Evolutionary conservation across 2,888 invertebrate species (phyloP).

Genomic region (Ectobius pallidus): DNA sequence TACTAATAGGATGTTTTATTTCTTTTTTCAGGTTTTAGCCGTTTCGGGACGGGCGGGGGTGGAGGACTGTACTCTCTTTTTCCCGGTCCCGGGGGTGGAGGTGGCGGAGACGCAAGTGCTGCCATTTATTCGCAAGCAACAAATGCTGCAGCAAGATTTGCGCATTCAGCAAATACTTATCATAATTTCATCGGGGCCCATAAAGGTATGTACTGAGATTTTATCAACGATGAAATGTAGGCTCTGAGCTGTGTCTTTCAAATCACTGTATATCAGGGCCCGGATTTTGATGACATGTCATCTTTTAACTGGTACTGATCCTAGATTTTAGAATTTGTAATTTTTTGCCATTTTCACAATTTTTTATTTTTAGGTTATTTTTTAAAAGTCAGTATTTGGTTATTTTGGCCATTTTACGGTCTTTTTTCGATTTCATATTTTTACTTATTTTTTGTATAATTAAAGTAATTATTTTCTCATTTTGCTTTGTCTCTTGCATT

Average conservation of each 20-base stretch:
- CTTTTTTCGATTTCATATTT: no score
- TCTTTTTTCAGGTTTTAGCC: constrained; percentile 64
- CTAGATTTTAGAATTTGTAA: no score
- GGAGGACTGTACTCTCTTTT: constrained; percentile 67
- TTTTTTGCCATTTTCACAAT: no score
- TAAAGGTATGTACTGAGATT: constrained; percentile 52
- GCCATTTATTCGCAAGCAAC: constrained; percentile 42
- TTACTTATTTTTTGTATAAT: no score
- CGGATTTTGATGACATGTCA: no score
- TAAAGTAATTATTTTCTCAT: no score
- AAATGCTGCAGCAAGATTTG: constrained; percentile 51
- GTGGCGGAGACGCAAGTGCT: constrained; percentile 43
- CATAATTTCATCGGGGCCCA: constrained; percentile 55
- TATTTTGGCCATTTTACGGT: no score
- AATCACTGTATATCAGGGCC: no score
- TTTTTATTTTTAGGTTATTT: no score
- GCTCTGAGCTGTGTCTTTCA: neutral
- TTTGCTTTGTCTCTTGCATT: no score
- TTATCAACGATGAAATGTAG: neutral
- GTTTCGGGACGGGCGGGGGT: constrained; percentile 61
- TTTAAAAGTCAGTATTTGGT: no score
- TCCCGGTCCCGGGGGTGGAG: constrained; percentile 52
- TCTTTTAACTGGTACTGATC: no score
- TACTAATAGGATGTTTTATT: constrained; percentile 13
- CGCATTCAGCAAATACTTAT: constrained; percentile 52